These are phyloP conservation scores for Pemphredon lugubris DNA, from an alignment of 2,888 invertebrate genomes.

Conservation along the genomic window DNA sequence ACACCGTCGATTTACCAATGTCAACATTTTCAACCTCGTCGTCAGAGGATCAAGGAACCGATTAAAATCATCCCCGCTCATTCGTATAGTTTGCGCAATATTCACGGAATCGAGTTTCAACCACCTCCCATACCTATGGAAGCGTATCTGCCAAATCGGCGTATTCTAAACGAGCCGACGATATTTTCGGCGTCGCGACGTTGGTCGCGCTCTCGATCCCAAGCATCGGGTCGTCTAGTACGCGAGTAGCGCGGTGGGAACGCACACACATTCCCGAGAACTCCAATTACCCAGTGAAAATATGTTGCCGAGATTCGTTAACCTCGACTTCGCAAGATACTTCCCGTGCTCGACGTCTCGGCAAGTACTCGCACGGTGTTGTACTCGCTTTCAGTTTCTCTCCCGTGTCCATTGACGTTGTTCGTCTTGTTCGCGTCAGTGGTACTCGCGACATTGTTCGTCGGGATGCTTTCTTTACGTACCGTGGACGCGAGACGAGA, in stretches of 20 bases:
- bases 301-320: conserved; percentile 32
- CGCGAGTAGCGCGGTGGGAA: too few species aligned
- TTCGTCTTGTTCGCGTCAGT: conserved; percentile 1
- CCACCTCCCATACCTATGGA: not conserved
- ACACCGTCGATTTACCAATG: too few species aligned
- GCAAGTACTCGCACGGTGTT: not conserved
- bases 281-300: conserved; percentile 30
- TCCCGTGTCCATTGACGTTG: not conserved
- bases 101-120: not conserved
- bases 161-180: not conserved
- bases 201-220: too few species aligned
- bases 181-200: conserved; percentile 4
- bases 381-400: conserved; percentile 2
- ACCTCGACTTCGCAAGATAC: conserved; percentile 20
- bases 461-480: conserved; percentile 7
- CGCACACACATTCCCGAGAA: conserved; percentile 8
- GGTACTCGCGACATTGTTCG: conserved; percentile 2
- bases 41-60: too few species aligned
- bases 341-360: conserved; percentile 3
- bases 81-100: too few species aligned
- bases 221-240: too few species aligned
- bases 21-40: too few species aligned
- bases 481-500: not conserved
- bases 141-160: not conserved
- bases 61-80: too few species aligned